Evolutionary conservation across 2,113 vertebrate genomes (phyloP).

Genomic region (Nothobranchius kuhntae): DNA sequence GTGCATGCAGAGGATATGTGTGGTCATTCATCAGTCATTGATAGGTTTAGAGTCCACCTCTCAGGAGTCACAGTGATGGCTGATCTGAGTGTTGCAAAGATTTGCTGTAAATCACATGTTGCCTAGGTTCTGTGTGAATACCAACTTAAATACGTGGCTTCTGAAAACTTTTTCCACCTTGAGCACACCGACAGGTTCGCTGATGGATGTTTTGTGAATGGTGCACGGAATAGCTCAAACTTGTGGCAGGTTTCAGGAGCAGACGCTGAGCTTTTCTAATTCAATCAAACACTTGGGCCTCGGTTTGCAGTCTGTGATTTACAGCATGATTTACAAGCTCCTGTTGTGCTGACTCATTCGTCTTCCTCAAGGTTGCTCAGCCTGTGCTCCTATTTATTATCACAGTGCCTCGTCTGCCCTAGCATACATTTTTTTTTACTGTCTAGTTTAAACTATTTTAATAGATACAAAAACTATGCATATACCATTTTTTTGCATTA

Average conservation of each 20-base stretch:
- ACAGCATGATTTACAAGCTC: slow-evolving; percentile 51
- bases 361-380: slow-evolving; percentile 52
- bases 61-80: too few species aligned
- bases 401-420: neutral
- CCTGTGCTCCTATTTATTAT: slow-evolving; percentile 3
- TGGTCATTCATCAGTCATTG: neutral
- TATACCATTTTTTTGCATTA: neutral
- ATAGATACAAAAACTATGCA: neutral
- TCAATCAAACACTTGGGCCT: slow-evolving; percentile 21
- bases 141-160: neutral
- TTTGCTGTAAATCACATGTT: neutral
- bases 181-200: neutral
- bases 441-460: neutral
- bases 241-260: slow-evolving; percentile 3
- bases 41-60: neutral
- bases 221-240: neutral
- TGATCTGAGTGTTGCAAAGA: neutral
- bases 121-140: neutral
- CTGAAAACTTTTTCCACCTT: neutral
- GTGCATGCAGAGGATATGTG: too few species aligned
- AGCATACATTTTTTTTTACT: neutral
- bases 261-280: slow-evolving; percentile 26
- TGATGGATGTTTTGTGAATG: neutral
- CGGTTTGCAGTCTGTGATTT: slow-evolving; percentile 43
- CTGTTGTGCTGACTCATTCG: slow-evolving; percentile 19